Base-by-base conservation (phyloP, 2,113 vertebrate genomes). In the Genyomyrus donnyi region DNA sequence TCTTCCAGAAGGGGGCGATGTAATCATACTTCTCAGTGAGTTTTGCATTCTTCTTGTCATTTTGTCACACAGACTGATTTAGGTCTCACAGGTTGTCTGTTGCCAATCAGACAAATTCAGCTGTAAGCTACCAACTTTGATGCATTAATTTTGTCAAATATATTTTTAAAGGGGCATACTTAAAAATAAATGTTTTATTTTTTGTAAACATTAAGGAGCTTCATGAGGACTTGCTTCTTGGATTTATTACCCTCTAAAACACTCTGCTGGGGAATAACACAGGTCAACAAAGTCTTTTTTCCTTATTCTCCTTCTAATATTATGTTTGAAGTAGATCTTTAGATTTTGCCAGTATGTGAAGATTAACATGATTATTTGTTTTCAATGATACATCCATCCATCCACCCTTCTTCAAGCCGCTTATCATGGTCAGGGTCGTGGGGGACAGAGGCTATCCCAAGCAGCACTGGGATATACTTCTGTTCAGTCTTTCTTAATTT, bases 1-100 rank as follows among this genome's bases (percentile, higher is more conserved):
- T 90, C 83, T 66, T 90, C 91, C 92, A 93, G 91, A 90, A 92
- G 93, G 93, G 91, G 92, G 91, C 91, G 93, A 89, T 92, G 88
- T 91, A 89, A 85, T 62, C 89, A 88, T 92, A 84, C 15, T 31
- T 83, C 39, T 80, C n/a, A 17, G 70, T 53, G 39, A 39, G 50
- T 24, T 56, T 84, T 56, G 15, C 9, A 56, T 13, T 45, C 49
- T 27, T 56, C 53, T 58, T 85, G 50, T 42, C 31, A 17, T 92
- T 91, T 90, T 46, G 24, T 89, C 39, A 91, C 86, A 19, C 92
- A 77, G 89, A 58, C 74, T n/a, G 50, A 84, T 46, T 58, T 50
- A 85, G 53, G 62, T 58, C 90, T 50, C 88, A 85, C n/a, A 45
- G 80, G 90, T 53, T 88, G 53, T 50, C 21, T 85, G 52, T n/a